Evolutionary conservation across 1,140 invertebrate genomes (phyloP).

Genomic region (Thalassaphorura encarpata): DNA sequence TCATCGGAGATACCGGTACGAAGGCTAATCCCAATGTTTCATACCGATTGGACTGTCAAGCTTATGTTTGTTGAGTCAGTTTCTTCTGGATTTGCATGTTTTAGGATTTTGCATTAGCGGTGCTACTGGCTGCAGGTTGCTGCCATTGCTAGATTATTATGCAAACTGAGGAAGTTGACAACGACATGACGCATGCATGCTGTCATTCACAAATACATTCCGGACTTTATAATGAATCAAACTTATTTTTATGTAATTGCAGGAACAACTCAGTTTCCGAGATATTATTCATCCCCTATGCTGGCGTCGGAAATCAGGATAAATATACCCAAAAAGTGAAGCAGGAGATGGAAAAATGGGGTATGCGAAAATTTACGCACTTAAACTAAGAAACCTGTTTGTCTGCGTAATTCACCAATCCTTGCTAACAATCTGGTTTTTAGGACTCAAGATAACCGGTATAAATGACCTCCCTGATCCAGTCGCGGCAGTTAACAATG

Average conservation of each 20-base stretch:
- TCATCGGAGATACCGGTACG: no score
- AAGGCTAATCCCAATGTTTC: no score
- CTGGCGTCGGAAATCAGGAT: constrained; percentile 50
- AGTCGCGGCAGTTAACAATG: constrained; percentile 46
- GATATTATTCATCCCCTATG: constrained; percentile 68
- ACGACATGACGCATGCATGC: no score
- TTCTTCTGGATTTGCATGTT: no score
- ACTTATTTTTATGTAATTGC: constrained; percentile 43
- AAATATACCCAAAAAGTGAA: constrained; percentile 53
- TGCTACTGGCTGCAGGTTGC: no score
- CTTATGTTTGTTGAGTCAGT: no score
- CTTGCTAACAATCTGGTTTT: constrained; percentile 9
- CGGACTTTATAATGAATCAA: no score
- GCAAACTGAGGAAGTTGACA: constrained; percentile 6
- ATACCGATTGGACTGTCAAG: no score
- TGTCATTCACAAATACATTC: no score
- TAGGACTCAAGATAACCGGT: constrained; percentile 49
- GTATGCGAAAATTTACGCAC: constrained; percentile 35
- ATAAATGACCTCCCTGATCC: constrained; percentile 51
- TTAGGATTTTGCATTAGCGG: no score
- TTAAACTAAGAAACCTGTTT: background rate
- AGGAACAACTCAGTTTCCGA: constrained; percentile 51
- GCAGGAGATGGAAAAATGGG: constrained; percentile 51
- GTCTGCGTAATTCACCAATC: background rate
- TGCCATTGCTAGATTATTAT: no score